phyloP scores from a whole-genome alignment of 1,140 invertebrate genomes.

The Camponotus floridanus region DNA sequence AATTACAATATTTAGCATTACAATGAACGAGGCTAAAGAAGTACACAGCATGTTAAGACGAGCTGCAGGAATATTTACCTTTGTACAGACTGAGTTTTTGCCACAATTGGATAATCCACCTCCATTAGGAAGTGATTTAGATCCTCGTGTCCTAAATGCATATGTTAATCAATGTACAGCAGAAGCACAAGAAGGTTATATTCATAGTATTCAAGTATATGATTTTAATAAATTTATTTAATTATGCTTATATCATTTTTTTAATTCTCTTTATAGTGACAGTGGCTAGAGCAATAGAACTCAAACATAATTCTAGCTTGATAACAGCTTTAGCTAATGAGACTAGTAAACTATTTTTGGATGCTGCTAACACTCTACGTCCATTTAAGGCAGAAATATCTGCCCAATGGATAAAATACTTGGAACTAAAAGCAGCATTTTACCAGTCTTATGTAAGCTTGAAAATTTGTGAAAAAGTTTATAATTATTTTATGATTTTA shows the following conservation, averaged over 20 bases:
- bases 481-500: not conserved
- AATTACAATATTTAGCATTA: conserved; percentile 86
- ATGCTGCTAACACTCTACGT: conserved; percentile 88
- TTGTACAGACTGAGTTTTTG: conserved; percentile 85
- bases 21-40: conserved; percentile 90
- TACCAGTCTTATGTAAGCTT: conserved; percentile 89
- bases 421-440: conserved; percentile 89
- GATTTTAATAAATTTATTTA: conserved; percentile 15
- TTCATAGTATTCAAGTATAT: not conserved
- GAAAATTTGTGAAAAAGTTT: not conserved
- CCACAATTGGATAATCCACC: conserved; percentile 85
- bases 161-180: conserved; percentile 91
- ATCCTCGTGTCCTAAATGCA: conserved; percentile 88
- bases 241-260: not conserved
- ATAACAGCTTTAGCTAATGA: conserved; percentile 90
- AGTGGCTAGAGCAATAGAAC: conserved; percentile 90
- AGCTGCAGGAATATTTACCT: conserved; percentile 90
- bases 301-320: conserved; percentile 89
- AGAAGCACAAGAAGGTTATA: conserved; percentile 91
- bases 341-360: conserved; percentile 89
- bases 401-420: conserved; percentile 90
- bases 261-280: conserved; percentile 86
- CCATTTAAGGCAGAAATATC: conserved; percentile 87
- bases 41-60: conserved; percentile 89
- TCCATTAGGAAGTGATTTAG: conserved; percentile 88